Evolutionary conservation across 2,113 vertebrate species (phyloP).

Genomic region (Nothobranchius kuhntae): DNA sequence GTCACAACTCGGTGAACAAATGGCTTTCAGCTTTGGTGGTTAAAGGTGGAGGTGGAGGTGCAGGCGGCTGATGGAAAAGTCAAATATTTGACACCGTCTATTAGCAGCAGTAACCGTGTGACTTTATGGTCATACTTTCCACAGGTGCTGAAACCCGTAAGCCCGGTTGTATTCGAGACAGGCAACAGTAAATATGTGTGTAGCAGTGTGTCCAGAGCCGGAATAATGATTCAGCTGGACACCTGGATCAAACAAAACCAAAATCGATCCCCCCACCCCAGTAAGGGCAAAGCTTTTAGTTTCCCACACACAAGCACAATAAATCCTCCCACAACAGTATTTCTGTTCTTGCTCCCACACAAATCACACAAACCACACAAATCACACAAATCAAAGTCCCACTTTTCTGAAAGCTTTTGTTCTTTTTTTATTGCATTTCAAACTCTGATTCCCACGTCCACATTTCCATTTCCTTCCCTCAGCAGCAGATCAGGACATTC

Average conservation of each 20-base stretch:
- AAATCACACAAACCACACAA: conserved; percentile 37
- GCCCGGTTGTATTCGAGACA: background rate
- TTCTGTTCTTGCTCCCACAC: conserved; percentile 46
- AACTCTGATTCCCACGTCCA: conserved; percentile 53
- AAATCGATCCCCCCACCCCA: conserved; percentile 20
- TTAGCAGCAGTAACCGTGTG: conserved; percentile 58
- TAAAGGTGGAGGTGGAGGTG: conserved; percentile 10
- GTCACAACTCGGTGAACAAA: too few relatives aligned
- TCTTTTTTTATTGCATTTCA: conserved; percentile 27
- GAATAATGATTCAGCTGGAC: conserved; percentile 34
- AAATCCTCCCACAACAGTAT: conserved; percentile 55
- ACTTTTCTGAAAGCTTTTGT: conserved; percentile 38
- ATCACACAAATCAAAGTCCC: conserved; percentile 34
- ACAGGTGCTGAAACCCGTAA: conserved; percentile 45
- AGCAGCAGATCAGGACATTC: conserved; percentile 45
- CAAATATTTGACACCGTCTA: conserved; percentile 67
- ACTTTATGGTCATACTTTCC: conserved; percentile 55
- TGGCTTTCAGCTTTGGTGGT: too few relatives aligned
- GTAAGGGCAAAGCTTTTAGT: background rate
- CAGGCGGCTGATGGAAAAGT: conserved; percentile 58
- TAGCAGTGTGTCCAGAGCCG: background rate
- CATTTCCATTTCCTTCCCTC: conserved; percentile 45
- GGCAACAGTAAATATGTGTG: background rate
- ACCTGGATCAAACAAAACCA: conserved; percentile 29
- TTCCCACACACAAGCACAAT: conserved; percentile 46